phyloP scores from a whole-genome alignment of 1,140 invertebrate genomes.

The Scylla paramamosain region DNA sequence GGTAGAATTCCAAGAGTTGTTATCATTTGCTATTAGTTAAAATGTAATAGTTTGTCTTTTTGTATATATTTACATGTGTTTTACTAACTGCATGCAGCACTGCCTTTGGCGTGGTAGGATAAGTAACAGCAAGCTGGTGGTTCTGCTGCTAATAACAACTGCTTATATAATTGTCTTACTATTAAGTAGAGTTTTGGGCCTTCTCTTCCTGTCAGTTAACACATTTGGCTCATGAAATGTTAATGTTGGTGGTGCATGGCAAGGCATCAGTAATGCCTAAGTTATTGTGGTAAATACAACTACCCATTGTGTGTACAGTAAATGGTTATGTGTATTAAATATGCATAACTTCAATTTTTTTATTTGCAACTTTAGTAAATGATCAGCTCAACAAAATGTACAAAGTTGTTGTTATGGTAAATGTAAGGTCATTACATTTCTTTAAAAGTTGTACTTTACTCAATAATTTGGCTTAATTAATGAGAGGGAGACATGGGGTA shows the following conservation, averaged over 20 bases:
- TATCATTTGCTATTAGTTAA: neutral
- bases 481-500: conserved; percentile 69
- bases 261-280: conserved; percentile 73
- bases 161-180: conserved; percentile 40
- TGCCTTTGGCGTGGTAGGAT: conserved; percentile 38
- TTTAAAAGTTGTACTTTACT: conserved; percentile 69
- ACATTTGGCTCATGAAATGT: conserved; percentile 75
- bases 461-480: conserved; percentile 74
- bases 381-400: neutral
- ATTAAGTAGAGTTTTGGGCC: conserved; percentile 69
- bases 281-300: conserved; percentile 75
- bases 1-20: neutral
- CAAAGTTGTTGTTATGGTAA: neutral
- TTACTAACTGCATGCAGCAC: conserved; percentile 28
- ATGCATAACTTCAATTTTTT: conserved; percentile 14
- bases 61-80: conserved; percentile 14
- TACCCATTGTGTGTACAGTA: conserved; percentile 34
- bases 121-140: conserved; percentile 36
- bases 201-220: conserved; percentile 71
- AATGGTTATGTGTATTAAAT: neutral
- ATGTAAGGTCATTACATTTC: conserved; percentile 2
- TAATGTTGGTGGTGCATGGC: conserved; percentile 72
- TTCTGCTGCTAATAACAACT: conserved; percentile 30
- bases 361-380: neutral
- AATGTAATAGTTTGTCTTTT: neutral